Percentiles rank a stretch among this genome's conserved stretches.
phyloP scores from a whole-genome alignment of 2,888 invertebrate genomes.

The Phrixothrix hirtus region DNA sequence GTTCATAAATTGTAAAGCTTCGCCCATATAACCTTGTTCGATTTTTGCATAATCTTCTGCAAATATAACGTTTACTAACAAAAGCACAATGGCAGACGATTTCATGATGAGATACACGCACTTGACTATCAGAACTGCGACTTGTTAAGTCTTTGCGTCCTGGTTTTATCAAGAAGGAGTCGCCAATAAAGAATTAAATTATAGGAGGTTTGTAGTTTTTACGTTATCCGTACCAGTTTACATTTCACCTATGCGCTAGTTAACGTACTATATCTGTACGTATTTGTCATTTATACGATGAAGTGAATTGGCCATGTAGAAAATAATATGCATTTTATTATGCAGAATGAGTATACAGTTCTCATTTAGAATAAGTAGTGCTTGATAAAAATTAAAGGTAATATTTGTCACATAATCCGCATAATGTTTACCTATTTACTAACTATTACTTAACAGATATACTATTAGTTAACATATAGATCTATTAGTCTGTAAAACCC shows the following conservation, averaged over 20 bases:
- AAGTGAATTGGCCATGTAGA: constrained; percentile 17
- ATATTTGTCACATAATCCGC: too few relatives aligned
- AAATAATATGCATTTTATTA: constrained; percentile 16
- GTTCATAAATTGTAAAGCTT: constrained; percentile 69
- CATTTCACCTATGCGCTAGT: constrained; percentile 35
- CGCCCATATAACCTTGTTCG: constrained; percentile 64
- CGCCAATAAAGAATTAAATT: constrained; percentile 39
- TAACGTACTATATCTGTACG: constrained; percentile 25
- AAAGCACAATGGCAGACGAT: constrained; percentile 22
- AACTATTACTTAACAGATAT: too few relatives aligned
- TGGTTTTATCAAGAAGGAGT: constrained; percentile 48
- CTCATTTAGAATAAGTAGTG: background rate
- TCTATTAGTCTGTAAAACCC: too few relatives aligned
- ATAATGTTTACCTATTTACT: too few relatives aligned
- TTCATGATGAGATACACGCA: constrained; percentile 30
- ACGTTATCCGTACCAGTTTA: constrained; percentile 40
- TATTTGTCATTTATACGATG: constrained; percentile 20
- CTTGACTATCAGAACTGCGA: constrained; percentile 41
- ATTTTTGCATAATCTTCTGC: constrained; percentile 56
- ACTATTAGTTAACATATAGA: too few relatives aligned
- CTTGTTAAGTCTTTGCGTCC: constrained; percentile 37
- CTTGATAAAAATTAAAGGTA: background rate
- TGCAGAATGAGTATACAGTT: constrained; percentile 1
- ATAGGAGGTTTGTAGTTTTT: constrained; percentile 40
- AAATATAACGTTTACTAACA: constrained; percentile 57